phyloP scores from a whole-genome alignment of 2,888 invertebrate genomes.

The Cantharis rustica region DNA sequence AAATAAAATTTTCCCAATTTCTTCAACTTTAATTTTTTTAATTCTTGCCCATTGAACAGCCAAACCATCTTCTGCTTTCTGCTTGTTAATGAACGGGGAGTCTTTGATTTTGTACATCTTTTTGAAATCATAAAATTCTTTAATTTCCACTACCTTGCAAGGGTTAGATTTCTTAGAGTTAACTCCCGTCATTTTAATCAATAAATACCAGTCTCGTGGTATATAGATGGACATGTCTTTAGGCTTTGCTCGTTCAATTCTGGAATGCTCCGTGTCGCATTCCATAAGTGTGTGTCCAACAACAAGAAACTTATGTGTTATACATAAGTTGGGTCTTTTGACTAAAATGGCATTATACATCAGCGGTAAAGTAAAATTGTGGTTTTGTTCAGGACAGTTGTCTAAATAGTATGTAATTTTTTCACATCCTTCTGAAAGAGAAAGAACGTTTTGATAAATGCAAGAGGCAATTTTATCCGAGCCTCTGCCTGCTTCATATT shows the following conservation, averaged over 20 bases:
- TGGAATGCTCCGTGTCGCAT: background rate
- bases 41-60: background rate
- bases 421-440: background rate
- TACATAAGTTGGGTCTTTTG: background rate
- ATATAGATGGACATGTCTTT: background rate
- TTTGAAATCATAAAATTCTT: background rate
- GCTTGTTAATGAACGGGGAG: background rate
- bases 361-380: background rate
- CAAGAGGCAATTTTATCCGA: background rate
- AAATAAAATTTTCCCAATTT: background rate
- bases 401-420: background rate
- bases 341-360: background rate
- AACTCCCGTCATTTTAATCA: background rate
- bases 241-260: background rate
- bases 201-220: background rate
- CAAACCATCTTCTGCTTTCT: background rate
- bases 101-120: background rate
- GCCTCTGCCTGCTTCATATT: background rate
- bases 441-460: background rate
- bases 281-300: background rate
- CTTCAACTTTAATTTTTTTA: background rate
- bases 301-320: background rate
- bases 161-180: background rate
- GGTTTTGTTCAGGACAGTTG: background rate
- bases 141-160: background rate